Evolutionary conservation across 2,888 invertebrate genomes (phyloP), one percentile per base, ranked within the genome.

Genomic region (Agrochola circellaris): DNA sequence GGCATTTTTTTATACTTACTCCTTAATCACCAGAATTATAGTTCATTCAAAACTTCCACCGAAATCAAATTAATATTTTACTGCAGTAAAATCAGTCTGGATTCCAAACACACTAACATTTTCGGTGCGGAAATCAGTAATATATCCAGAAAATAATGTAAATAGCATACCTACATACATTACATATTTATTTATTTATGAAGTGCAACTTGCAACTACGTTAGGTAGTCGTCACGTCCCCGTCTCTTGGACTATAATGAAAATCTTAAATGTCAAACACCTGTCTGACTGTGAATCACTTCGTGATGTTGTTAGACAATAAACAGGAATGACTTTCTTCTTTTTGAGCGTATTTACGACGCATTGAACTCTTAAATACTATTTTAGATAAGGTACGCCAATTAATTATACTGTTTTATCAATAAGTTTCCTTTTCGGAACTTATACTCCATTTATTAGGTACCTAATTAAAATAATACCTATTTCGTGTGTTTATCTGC

Each of bases 251-350:
- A 42, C 48, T 85, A 45, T 83, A 86, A 86, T 20, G 26, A 34
- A 60, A 65, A 58, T 77, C 60, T 2, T 72, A 73, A 83, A 86
- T 73, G 86, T 85, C 85, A 85, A 83, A 79, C 65, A 84, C 65
- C 73, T 78, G 78, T 69, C 75, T 71, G 30, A 73, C 15, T 45
- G 45, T 75, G 60, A 77, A 54, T 82, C 69, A 75, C 68, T 61
- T 79, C 73, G 42, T 58, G 64, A 64, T 80, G 38, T 77, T 54
- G 65, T 66, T 67, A 51, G 42, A 68, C 65, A 58, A 54, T 58
- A 42, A 0, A 54, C 38, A 48, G 13, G 34, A 58, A 77, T 75
- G 45, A 62, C 13, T 72, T 75, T 69, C 17, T 60, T 70, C 15
- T 42, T 66, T 84, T 64, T 42, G 62, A 60, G 26, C 34, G 48